Evolutionary conservation across 2,113 vertebrate species (phyloP), one percentile per base, ranked within the genome.

Genomic region (Toxotes jaculatrix): DNA sequence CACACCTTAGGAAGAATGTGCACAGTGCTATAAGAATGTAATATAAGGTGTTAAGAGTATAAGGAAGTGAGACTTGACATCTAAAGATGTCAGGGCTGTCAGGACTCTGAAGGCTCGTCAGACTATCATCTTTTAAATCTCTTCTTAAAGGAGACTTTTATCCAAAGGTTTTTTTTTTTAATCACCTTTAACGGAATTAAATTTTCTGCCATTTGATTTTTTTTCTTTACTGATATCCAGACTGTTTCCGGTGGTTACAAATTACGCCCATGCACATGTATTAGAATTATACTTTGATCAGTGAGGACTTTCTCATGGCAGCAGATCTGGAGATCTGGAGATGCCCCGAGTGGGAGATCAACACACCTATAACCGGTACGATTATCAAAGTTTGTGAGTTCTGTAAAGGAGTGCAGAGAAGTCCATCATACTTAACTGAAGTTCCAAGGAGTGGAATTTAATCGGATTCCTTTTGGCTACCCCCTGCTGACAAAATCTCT

Each of bases 401-500:
- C 0, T 21, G 8, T 55, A 43, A 32, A 38, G 73, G 32, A 63
- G 51, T 40, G 13, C 38, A 69, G 77, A 78, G 74, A 60, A 79
- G 71, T 89, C 88, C 45, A 3, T 91, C 87, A 88, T 74, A 55
- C 83, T 92, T 86, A 87, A 14, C 57, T 55, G 40, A 64, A 78
- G 82, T 64, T 51, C 19, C 7, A 4, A 16, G 2, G 36, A 40
- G 40, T 13, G 23, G 60, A 31, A 69, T 86, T 27, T 91, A 90
- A 83, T 86, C 77, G 68, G 90, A 77, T 90, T 87, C 64, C 79
- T 67, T 38, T 38, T 7, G 79, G 56, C 72, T 16, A 80, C 90
- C 88, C 86, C 92, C 90, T 66, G 85, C 90, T 84, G 89, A 64
- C 38, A 66, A 81, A 87, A 76, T 65, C 89, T 83, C 69, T 31